Base-by-base conservation (phyloP, 2,888 invertebrate genomes). In the Neoascia interrupta region DNA sequence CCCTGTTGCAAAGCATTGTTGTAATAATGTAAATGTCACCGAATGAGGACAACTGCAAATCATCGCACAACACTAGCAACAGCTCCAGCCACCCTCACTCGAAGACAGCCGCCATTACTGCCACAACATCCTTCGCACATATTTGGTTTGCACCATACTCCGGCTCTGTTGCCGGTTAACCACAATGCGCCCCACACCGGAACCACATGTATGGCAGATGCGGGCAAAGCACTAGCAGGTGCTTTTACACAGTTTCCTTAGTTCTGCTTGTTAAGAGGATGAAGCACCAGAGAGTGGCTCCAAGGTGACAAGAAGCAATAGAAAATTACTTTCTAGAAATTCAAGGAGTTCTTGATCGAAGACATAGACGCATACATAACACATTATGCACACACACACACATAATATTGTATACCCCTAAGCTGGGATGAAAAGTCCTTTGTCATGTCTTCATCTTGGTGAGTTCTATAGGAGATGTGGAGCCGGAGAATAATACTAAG, bases 321-420 rank as follows among this genome's bases (percentile, higher is more conserved):
- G 70, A 64, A 76, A 76, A 70, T 76, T 76, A 76, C 75, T 64
- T 76, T 31, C 47, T 63, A 70, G 58, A 70, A 63, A 63, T 63
- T 64, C 56, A 70, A 70, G 69, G n/a, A 69, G 56, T 18, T 56
- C 45, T 58, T 58, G 41, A 41, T 56, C 49, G n/a, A n/a, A n/a
- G n/a, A n/a, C n/a, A n/a, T n/a, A n/a, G n/a, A n/a, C n/a, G 18
- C 10, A 45, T 19, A 11, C n/a, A 19, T n/a, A 26, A 26, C 26
- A 26, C 5, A 26, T 26, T 26, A 51, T 15, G n/a, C 2, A 15
- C 3, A 36, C 31, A 53, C 36, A 21, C 41, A 18, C 26, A 45
- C 11, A 28, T 1, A 18, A 0, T 10, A 5, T 11, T 26, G 5
- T 26, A 26, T 4, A 26, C 8, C 26, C 26, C 4, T 26, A 26